phyloP scores from a whole-genome alignment of 2,797 vertebrate genomes.

The Luscinia luscinia region DNA sequence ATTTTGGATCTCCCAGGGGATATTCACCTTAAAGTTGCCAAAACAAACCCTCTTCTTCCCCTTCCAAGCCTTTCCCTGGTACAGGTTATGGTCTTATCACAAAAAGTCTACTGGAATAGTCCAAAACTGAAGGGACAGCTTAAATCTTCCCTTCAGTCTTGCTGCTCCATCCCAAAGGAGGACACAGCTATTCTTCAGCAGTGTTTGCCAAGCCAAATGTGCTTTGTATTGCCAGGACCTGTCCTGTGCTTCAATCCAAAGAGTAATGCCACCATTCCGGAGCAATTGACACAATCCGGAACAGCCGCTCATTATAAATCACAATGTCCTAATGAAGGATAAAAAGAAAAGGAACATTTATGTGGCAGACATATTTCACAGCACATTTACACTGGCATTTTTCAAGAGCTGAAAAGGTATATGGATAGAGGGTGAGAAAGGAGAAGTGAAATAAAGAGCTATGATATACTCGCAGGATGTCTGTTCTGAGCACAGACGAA shows the following conservation, averaged over 20 bases:
- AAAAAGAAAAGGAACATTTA: constrained; percentile 57
- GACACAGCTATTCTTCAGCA: neutral
- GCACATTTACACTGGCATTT: constrained; percentile 53
- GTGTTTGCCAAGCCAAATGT: constrained; percentile 8
- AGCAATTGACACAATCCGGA: constrained; percentile 27
- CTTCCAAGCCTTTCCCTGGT: neutral
- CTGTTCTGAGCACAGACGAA: neutral
- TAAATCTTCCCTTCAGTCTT: neutral
- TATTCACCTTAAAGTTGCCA: neutral
- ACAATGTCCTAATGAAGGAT: constrained; percentile 44
- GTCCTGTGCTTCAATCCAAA: constrained; percentile 8
- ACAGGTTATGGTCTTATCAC: neutral
- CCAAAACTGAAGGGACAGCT: neutral
- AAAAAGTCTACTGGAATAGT: neutral
- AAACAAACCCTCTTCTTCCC: neutral
- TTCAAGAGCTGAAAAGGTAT: constrained; percentile 40
- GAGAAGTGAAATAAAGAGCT: constrained; percentile 30
- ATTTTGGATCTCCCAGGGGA: neutral
- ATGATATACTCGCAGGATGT: neutral
- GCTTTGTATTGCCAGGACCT: neutral
- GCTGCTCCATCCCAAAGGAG: neutral
- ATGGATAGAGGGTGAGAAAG: neutral
- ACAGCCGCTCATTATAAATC: constrained; percentile 39
- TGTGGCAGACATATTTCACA: constrained; percentile 33
- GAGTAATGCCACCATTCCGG: constrained; percentile 34